A percentile compares a stretch with the other conserved stretches of the same genome.
phyloP scores from a whole-genome alignment of 2,797 vertebrate genomes.

The Dicrostonyx torquatus region DNA sequence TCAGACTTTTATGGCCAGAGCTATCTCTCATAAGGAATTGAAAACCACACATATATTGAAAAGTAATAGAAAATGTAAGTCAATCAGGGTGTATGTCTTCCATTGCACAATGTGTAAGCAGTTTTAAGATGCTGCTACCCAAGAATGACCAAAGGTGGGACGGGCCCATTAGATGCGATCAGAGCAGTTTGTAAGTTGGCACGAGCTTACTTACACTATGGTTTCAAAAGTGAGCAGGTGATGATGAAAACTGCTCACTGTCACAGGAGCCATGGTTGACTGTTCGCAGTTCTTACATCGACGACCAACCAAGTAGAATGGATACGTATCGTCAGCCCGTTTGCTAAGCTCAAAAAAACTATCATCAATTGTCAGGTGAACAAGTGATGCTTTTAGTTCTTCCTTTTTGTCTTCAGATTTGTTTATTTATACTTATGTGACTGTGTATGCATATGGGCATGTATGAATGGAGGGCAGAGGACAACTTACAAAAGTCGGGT shows the following conservation, averaged over 20 bases:
- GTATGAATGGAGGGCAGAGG: background rate
- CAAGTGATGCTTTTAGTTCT: background rate
- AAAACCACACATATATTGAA: constrained; percentile 36
- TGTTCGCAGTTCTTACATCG: background rate
- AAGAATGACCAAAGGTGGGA: constrained; percentile 33
- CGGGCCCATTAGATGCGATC: background rate
- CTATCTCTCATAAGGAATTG: constrained; percentile 50
- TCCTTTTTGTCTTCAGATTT: background rate
- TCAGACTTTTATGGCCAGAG: constrained; percentile 55
- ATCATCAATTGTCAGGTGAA: background rate
- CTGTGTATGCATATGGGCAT: background rate
- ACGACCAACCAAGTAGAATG: background rate
- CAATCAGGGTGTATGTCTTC: background rate
- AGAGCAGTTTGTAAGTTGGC: constrained; percentile 50
- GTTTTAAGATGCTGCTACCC: constrained; percentile 43
- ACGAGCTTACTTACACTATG: background rate
- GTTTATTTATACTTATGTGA: background rate
- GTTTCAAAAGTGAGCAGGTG: background rate
- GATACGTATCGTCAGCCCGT: background rate
- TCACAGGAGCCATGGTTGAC: background rate
- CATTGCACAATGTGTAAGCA: constrained; percentile 2
- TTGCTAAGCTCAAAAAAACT: background rate
- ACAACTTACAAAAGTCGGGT: background rate
- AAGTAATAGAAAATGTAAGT: constrained; percentile 39
- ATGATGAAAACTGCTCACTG: background rate